phyloP scores from a whole-genome alignment of 2,113 vertebrate species.

The Otus sunia region DNA sequence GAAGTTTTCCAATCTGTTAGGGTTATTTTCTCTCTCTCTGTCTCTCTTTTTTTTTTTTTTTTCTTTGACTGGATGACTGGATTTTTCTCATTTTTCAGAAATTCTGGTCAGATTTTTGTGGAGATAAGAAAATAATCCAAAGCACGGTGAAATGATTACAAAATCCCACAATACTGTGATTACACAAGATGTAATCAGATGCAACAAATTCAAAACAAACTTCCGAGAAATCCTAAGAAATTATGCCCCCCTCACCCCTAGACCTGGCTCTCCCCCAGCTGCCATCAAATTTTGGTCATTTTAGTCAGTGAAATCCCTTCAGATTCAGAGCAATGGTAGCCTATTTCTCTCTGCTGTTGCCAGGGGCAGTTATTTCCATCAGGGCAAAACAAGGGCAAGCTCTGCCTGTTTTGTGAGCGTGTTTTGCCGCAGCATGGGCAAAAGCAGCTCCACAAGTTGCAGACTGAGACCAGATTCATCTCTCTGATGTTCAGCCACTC shows the following conservation, averaged over 20 bases:
- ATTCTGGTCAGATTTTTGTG: slow-evolving; percentile 15
- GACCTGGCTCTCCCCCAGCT: not conserved
- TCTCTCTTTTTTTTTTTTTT: not conserved
- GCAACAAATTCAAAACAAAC: slow-evolving; percentile 14
- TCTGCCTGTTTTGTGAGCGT: not conserved
- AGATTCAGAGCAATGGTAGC: not conserved
- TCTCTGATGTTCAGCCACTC: not conserved
- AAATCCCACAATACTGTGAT: not conserved
- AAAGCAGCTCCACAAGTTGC: not conserved
- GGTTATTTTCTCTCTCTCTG: slow-evolving; percentile 25
- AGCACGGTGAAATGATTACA: slow-evolving; percentile 1
- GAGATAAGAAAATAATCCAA: slow-evolving; percentile 19
- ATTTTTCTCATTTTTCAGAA: slow-evolving; percentile 59
- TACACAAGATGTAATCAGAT: not conserved
- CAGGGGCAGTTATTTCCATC: not conserved
- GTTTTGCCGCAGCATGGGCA: not conserved
- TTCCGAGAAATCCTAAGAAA: not conserved
- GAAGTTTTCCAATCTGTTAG: slow-evolving; percentile 46
- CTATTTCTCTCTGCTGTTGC: not conserved
- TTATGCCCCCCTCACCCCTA: not conserved
- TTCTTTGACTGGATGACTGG: slow-evolving; percentile 32
- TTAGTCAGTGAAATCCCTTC: not conserved
- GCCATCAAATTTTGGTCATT: not conserved
- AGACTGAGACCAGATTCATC: not conserved
- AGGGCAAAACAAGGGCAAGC: not conserved